A percentile compares a stretch with the other conserved stretches of the same genome.
phyloP scores from a whole-genome alignment of 2,888 invertebrate species.

The Caenorhabditis japonica region DNA sequence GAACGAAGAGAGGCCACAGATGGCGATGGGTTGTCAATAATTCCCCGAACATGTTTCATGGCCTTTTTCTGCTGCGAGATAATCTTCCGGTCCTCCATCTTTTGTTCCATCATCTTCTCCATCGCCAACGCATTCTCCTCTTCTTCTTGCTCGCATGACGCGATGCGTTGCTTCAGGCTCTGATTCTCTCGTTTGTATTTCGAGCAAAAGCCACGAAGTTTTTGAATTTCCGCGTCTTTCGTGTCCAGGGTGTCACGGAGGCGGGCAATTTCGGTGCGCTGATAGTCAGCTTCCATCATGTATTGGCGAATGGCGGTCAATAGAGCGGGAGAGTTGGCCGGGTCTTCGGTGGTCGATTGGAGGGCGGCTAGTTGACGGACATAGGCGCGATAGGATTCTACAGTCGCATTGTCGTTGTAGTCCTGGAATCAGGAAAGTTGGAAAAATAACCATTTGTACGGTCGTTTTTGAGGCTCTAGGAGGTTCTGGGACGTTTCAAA shows the following conservation, averaged over 20 bases:
- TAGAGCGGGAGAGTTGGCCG: slow-evolving; percentile 6
- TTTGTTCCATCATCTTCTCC: slow-evolving; percentile 47
- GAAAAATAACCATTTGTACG: no score
- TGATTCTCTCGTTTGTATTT: slow-evolving; percentile 58
- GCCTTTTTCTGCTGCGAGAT: slow-evolving; percentile 47
- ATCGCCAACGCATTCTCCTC: slow-evolving; percentile 52
- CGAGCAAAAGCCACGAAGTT: slow-evolving; percentile 30
- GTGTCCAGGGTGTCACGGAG: slow-evolving; percentile 21
- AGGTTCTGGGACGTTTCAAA: no score
- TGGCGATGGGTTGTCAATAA: slow-evolving; percentile 48
- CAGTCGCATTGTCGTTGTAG: slow-evolving; percentile 38
- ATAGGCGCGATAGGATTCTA: slow-evolving; percentile 21
- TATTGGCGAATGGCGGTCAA: slow-evolving; percentile 29
- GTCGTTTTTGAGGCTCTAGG: no score
- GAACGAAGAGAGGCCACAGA: slow-evolving; percentile 55
- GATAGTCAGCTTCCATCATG: slow-evolving; percentile 53
- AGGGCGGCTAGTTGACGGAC: slow-evolving; percentile 23
- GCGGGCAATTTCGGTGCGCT: slow-evolving; percentile 13
- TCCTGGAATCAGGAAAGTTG: slow-evolving; percentile 40
- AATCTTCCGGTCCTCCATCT: slow-evolving; percentile 35
- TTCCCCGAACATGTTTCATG: slow-evolving; percentile 43
- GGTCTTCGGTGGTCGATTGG: slow-evolving; percentile 18
- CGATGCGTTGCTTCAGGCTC: slow-evolving; percentile 58
- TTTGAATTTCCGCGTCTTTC: slow-evolving; percentile 42
- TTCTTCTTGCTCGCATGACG: slow-evolving; percentile 61